Evolutionary conservation across 2,797 vertebrate species (phyloP), one percentile per base, ranked within the genome.

Genomic region (Anabas testudineus): DNA sequence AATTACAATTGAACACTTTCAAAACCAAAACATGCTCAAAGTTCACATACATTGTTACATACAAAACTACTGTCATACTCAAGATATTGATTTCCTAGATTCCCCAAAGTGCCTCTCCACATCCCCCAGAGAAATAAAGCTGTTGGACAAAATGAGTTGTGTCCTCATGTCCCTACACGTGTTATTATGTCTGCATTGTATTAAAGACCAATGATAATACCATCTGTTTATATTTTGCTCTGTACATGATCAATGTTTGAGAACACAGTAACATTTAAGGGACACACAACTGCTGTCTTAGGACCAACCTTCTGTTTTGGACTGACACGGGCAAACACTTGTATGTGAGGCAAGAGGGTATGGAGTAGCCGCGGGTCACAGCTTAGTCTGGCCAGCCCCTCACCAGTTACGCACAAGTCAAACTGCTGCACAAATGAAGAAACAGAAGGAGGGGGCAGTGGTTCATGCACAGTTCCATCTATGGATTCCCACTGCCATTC

Each of bases 221-320:
- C 1, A 43, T 53, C 14, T 16, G 18, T 36, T 45, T 47, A 18
- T 58, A 24, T 30, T 42, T 21, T 37, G 18, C 22, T 45, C 59
- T 5, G 13, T 53, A n/a, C n/a, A n/a, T n/a, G n/a, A n/a, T n/a
- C n/a, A n/a, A n/a, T n/a, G n/a, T n/a, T n/a, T n/a, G n/a, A n/a
- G n/a, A n/a, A 19, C 49, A 59, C 39, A 60, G 2, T 41, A 42
- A 46, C 9, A 19, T 30, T 2, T 51, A 18, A 43, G 16, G 60
- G 14, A 54, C 2, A 16, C 14, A 39, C 19, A 37, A 52, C 10
- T 21, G n/a, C 9, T 52, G n/a, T 39, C 46, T 37, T 28, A 49
- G 7, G 21, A 58, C 92, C 16, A 67, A 97, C 97, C 95, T 99
- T 99, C 84, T 99, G 98, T 90, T 98, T 99, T 2, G 98, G 98